Percentiles rank a stretch among this genome's conserved stretches.
phyloP scores from a whole-genome alignment of 2,797 vertebrate genomes.

The Ptychobarbus kaznakovi region DNA sequence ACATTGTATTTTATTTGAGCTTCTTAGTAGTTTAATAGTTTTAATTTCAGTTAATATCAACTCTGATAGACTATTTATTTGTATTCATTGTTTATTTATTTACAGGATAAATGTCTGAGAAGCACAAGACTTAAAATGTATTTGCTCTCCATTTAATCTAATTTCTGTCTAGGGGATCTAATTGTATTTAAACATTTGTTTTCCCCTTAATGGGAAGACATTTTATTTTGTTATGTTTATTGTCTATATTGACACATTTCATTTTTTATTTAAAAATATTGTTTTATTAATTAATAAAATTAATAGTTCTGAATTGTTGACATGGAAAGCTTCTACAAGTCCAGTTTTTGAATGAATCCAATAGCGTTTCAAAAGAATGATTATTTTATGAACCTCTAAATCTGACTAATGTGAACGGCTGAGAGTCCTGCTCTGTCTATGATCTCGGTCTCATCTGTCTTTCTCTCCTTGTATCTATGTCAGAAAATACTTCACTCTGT shows the following conservation, averaged over 20 bases:
- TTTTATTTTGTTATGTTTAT: not conserved
- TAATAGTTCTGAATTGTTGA: not conserved
- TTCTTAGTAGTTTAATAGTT: not conserved
- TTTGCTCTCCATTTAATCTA: not conserved
- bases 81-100: too few relatives aligned
- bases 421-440: not conserved
- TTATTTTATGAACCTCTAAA: not conserved
- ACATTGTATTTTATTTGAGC: not conserved
- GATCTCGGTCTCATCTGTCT: slow-evolving; percentile 8
- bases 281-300: not conserved
- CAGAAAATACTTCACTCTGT: slow-evolving; percentile 30
- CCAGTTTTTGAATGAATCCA: too few relatives aligned
- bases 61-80: not conserved
- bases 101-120: not conserved
- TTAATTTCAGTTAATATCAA: not conserved
- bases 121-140: not conserved
- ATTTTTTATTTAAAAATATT: not conserved
- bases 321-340: not conserved
- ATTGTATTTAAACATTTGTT: not conserved
- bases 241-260: not conserved
- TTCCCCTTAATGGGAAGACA: not conserved
- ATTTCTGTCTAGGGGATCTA: not conserved
- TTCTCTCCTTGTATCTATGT: slow-evolving; percentile 24
- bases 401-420: not conserved
- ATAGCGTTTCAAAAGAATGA: not conserved